phyloP scores from a whole-genome alignment of 1,140 invertebrate species.

The Penaeus japonicus region DNA sequence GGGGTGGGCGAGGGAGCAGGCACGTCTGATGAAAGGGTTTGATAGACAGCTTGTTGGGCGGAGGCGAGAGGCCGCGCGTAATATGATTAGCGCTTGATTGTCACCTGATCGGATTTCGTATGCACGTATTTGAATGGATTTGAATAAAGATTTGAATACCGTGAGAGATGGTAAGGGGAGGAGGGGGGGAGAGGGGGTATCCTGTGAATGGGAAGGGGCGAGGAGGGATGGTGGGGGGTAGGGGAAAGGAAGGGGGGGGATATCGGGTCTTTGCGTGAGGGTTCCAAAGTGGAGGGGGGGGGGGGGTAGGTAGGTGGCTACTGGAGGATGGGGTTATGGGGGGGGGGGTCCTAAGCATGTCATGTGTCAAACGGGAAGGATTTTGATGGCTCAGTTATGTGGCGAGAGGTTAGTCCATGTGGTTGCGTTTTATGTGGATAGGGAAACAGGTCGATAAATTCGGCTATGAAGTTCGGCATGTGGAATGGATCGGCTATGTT shows the following conservation, averaged over 20 bases:
- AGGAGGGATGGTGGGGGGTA: background rate
- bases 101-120: conserved; percentile 39
- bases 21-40: background rate
- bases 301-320: too few relatives aligned
- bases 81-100: conserved; percentile 45
- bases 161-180: background rate
- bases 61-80: conserved; percentile 3
- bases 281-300: too few relatives aligned
- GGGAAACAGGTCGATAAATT: too few relatives aligned
- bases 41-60: background rate
- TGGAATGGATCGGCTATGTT: too few relatives aligned
- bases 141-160: conserved; percentile 44
- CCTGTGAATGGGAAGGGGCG: background rate
- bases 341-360: too few relatives aligned
- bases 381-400: too few relatives aligned
- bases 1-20: background rate
- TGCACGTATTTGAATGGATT: conserved; percentile 40
- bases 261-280: too few relatives aligned
- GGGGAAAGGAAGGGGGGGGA: background rate
- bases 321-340: too few relatives aligned
- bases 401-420: too few relatives aligned
- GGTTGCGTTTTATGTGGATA: too few relatives aligned
- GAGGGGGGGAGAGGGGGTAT: background rate
- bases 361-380: too few relatives aligned
- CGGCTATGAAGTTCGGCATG: too few relatives aligned